Evolutionary conservation across 2,888 invertebrate species (phyloP).

Genomic region (Rotaria socialis): DNA sequence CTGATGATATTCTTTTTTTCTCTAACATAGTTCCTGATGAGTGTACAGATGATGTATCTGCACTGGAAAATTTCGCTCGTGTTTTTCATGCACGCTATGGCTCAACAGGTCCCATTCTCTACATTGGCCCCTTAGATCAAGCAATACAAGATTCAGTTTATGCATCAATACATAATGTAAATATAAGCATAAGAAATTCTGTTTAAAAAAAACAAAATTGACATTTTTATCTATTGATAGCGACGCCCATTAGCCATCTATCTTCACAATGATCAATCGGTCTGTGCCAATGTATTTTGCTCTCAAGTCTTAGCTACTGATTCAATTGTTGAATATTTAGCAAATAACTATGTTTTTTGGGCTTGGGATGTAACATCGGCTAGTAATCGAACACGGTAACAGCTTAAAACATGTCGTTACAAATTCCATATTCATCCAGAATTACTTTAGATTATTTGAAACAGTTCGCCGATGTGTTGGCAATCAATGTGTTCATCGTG

Average conservation of each 20-base stretch:
- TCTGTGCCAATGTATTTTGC: slow-evolving; percentile 92
- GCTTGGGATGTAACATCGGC: slow-evolving; percentile 86
- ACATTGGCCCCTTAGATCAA: slow-evolving; percentile 81
- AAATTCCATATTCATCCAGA: not conserved
- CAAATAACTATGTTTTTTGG: slow-evolving; percentile 84
- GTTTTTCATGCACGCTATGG: slow-evolving; percentile 79
- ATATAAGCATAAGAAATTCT: slow-evolving; percentile 48
- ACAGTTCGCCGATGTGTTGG: slow-evolving; percentile 65
- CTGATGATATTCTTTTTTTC: not conserved
- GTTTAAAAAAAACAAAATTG: not conserved
- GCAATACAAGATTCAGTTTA: slow-evolving; percentile 83
- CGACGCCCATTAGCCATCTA: slow-evolving; percentile 87
- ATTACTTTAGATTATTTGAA: slow-evolving; percentile 51
- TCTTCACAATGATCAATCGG: slow-evolving; percentile 89
- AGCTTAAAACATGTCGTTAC: not conserved
- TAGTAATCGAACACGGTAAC: slow-evolving; percentile 74
- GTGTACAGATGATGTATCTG: slow-evolving; percentile 70
- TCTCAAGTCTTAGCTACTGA: slow-evolving; percentile 86
- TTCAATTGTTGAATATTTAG: slow-evolving; percentile 79
- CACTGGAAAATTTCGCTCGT: slow-evolving; percentile 76
- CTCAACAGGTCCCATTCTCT: slow-evolving; percentile 79
- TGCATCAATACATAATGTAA: slow-evolving; percentile 82
- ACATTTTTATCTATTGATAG: slow-evolving; percentile 62
- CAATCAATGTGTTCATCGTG: slow-evolving; percentile 74
- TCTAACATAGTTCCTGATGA: not conserved